Evolutionary conservation across 2,888 invertebrate species (phyloP).

Genomic region (Campaea margaritaria): DNA sequence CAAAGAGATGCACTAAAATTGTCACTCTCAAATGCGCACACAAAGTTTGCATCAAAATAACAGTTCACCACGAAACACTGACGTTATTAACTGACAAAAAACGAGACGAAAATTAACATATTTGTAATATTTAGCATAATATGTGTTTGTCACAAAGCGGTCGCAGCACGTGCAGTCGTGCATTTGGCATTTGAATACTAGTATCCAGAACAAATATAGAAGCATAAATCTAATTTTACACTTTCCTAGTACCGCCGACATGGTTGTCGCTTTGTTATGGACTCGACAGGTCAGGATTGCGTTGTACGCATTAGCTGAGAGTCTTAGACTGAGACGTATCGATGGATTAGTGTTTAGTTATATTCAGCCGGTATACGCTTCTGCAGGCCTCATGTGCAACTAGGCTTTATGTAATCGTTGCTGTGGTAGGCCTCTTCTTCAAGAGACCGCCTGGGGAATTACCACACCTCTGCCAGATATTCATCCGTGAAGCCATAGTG

Average conservation of each 20-base stretch:
- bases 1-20: no score
- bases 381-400: no score
- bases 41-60: not conserved
- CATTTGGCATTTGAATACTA: slow-evolving; percentile 59
- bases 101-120: not conserved
- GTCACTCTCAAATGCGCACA: no score
- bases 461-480: no score
- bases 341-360: not conserved
- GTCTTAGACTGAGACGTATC: no score
- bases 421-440: no score
- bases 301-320: not conserved
- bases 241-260: slow-evolving; percentile 26
- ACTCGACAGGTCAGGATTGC: slow-evolving; percentile 8
- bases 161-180: slow-evolving; percentile 36
- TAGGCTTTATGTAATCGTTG: no score
- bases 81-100: not conserved
- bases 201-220: slow-evolving; percentile 61
- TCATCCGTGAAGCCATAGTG: no score
- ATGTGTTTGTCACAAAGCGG: slow-evolving; percentile 11
- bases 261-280: slow-evolving; percentile 41
- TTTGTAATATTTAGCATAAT: slow-evolving; percentile 3
- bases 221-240: slow-evolving; percentile 56
- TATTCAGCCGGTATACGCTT: no score
- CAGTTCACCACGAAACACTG: not conserved
- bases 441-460: no score